phyloP scores from a whole-genome alignment of 2,113 vertebrate species.

The Phalacrocorax aristotelis region DNA sequence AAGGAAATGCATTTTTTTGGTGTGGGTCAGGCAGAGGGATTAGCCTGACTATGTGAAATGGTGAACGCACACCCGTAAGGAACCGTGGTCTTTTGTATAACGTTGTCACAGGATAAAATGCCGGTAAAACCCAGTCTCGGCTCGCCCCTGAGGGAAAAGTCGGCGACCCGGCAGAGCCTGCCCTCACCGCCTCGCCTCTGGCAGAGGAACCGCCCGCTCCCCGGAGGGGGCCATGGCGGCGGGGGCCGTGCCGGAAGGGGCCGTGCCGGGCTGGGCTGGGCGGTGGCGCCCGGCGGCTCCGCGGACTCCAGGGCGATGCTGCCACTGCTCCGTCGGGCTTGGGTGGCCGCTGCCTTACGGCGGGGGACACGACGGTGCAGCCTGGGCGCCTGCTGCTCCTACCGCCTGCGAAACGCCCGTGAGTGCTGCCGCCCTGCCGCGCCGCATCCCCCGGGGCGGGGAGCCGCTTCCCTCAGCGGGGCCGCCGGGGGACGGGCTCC shows the following conservation, averaged over 20 bases:
- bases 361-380: constrained; percentile 71
- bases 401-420: constrained; percentile 83
- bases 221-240: background rate
- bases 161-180: accelerated
- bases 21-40: accelerated
- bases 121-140: accelerated
- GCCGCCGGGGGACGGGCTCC: too few species aligned
- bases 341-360: background rate
- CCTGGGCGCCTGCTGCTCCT: constrained; percentile 81
- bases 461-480: background rate
- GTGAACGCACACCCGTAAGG: accelerated
- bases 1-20: background rate
- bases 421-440: constrained; percentile 50
- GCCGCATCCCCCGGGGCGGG: background rate
- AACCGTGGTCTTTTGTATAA: accelerated
- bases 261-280: background rate
- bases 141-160: background rate
- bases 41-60: accelerated
- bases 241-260: background rate
- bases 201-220: background rate
- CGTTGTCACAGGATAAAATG: accelerated
- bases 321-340: background rate
- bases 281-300: background rate
- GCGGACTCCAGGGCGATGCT: background rate
- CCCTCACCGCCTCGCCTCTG: background rate